phyloP scores from a whole-genome alignment of 2,797 vertebrate species.

The Trematocara caparti region DNA sequence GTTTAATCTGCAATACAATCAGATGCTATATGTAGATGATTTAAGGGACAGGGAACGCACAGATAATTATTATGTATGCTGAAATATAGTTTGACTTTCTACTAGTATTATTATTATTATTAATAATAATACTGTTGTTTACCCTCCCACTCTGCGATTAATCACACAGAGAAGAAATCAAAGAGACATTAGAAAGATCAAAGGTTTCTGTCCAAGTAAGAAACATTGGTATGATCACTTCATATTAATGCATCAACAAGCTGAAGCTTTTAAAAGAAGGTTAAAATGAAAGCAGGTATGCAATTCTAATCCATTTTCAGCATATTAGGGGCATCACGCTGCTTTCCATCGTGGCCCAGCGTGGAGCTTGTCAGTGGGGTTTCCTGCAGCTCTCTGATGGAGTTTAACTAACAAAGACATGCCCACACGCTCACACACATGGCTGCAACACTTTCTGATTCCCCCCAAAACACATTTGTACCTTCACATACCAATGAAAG shows the following conservation, averaged over 20 bases:
- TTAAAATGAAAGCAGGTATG: not conserved
- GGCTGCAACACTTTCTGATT: not conserved
- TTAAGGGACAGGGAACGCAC: not conserved
- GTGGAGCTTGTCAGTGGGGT: not conserved
- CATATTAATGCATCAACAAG: not conserved
- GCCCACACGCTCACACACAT: not conserved
- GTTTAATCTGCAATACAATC: not conserved
- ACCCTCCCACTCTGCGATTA: not conserved
- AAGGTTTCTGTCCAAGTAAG: not conserved
- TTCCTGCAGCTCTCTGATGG: not conserved
- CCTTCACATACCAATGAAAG: slow-evolving; percentile 64
- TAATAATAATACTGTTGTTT: not conserved
- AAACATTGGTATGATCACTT: not conserved
- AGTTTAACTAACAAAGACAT: not conserved
- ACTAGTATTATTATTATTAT: not conserved
- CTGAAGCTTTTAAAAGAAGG: not conserved
- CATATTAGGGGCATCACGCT: not conserved
- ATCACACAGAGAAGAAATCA: not conserved
- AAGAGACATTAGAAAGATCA: not conserved
- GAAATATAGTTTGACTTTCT: not conserved
- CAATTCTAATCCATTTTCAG: not conserved
- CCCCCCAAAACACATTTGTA: not conserved
- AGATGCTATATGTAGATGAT: not conserved
- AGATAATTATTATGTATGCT: not conserved
- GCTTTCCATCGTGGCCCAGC: not conserved